Evolutionary conservation across 92 coral and sea anemone genomes (phyloP).

Genomic region (Virgularia gustaviana): DNA sequence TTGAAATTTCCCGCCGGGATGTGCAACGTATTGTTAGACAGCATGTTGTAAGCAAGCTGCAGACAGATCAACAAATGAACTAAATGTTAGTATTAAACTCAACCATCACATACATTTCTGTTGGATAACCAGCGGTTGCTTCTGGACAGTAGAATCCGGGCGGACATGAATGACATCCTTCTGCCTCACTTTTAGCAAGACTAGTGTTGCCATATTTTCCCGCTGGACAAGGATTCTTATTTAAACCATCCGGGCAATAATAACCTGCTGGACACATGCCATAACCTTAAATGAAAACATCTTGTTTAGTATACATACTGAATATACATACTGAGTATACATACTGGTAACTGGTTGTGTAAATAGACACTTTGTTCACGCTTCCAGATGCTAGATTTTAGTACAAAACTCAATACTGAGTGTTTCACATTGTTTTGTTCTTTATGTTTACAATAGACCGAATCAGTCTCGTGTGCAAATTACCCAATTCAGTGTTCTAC

Average conservation of each 20-base stretch:
- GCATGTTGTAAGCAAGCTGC: too few species aligned
- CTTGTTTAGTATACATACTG: too few species aligned
- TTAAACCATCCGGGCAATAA: constrained; percentile 75
- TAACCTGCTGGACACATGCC: constrained; percentile 83
- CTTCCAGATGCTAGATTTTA: too few species aligned
- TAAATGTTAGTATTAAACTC: background rate
- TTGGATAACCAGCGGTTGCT: constrained; percentile 83
- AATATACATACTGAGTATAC: too few species aligned
- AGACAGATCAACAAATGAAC: background rate
- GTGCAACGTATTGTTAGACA: too few species aligned
- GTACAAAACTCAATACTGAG: too few species aligned
- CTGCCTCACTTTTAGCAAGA: constrained; percentile 65
- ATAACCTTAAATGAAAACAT: constrained; percentile 39
- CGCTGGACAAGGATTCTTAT: constrained; percentile 68
- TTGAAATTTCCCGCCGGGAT: background rate
- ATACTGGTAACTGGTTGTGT: too few species aligned
- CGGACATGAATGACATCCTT: constrained; percentile 84
- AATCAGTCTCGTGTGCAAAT: too few species aligned
- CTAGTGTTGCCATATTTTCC: constrained; percentile 91
- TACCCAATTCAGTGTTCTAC: too few species aligned
- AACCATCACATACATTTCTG: constrained; percentile 53
- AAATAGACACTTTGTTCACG: too few species aligned
- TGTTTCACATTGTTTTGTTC: too few species aligned
- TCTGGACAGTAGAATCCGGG: constrained; percentile 85
- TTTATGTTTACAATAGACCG: too few species aligned